Evolutionary conservation across 2,113 vertebrate species (phyloP), one percentile per base, ranked within the genome.

Genomic region (Brachypodius melanocephalos): DNA sequence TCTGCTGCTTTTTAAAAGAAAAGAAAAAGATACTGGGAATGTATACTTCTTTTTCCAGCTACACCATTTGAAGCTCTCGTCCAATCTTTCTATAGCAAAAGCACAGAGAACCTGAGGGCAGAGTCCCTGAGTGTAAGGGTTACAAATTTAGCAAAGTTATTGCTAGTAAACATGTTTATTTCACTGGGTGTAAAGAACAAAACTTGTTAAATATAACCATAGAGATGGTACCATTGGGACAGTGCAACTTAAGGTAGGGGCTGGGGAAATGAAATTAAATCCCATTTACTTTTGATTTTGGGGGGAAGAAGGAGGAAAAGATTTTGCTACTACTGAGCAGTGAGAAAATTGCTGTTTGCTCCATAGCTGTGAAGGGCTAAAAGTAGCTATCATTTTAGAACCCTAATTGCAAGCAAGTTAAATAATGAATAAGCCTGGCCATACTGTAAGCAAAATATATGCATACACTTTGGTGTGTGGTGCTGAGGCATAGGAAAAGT

Each of bases 1-100:
- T 94, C 85, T 91, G 45, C 62, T 80, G 85, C 72, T 88, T 88
- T 79, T 74, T 73, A 48, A 83, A 82, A 80, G 62, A 86, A 58
- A 83, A 76, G 3, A 36, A 72, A 58, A 90, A 78, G n/a, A 81
- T 59, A 72, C 43, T 51, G 1, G 3, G 31, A 89, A 91, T 4
- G n/a, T 67, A 28, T 67, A 21, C 5, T 63, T 73, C 17, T 57
- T 73, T 49, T 88, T 90, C 29, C 63, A 85, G 31, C 62, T 58
- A 16, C 26, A 71, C 42, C 38, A 52, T 45, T 55, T 89, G 42
- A 94, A 77, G 38, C 48, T 57, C n/a, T 42, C 24, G 4, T 79
- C 40, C 34, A 74, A 28, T 76, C 58, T 77, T 90, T 93, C 66
- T 29, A 9, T 1, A 82, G 58, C 5, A 71, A 91, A 88, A 81